A percentile compares a stretch with the other conserved stretches of the same genome.
phyloP scores from a whole-genome alignment of 2,113 vertebrate species.

The Ornithorhynchus anatinus region DNA sequence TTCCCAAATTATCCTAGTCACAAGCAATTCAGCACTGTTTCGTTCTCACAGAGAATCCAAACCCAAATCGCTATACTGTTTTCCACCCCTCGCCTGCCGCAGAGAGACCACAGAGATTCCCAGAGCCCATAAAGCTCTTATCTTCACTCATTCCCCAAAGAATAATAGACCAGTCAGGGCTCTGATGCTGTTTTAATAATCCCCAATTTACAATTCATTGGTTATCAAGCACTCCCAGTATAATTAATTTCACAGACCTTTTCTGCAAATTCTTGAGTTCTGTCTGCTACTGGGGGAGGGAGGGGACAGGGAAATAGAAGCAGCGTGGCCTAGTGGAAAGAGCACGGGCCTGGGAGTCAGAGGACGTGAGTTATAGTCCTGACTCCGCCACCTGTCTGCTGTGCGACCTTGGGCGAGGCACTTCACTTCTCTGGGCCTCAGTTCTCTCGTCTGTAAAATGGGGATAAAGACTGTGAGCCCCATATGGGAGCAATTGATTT shows the following conservation, averaged over 20 bases:
- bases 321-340: not conserved
- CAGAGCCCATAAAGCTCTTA: constrained; percentile 72
- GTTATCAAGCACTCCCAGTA: constrained; percentile 74
- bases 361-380: no score
- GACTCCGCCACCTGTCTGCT: no score
- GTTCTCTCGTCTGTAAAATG: no score
- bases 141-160: constrained; percentile 74
- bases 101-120: constrained; percentile 64
- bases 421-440: no score
- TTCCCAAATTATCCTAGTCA: no score
- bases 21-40: constrained; percentile 30
- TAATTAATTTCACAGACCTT: constrained; percentile 80
- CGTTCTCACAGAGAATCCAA: constrained; percentile 40
- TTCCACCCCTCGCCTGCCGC: constrained; percentile 51
- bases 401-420: no score
- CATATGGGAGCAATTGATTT: no score
- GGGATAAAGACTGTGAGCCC: no score
- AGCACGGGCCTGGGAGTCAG: no score
- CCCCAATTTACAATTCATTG: constrained; percentile 82
- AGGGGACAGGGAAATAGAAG: not conserved
- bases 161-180: constrained; percentile 78
- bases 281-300: constrained; percentile 12
- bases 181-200: constrained; percentile 81
- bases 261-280: constrained; percentile 60
- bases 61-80: constrained; percentile 49